A percentile compares a stretch with the other conserved stretches of the same genome.
These are phyloP conservation scores for Paramormyrops hopkinsi DNA, from an alignment of 2,797 vertebrate species.

Conservation along the genomic window DNA sequence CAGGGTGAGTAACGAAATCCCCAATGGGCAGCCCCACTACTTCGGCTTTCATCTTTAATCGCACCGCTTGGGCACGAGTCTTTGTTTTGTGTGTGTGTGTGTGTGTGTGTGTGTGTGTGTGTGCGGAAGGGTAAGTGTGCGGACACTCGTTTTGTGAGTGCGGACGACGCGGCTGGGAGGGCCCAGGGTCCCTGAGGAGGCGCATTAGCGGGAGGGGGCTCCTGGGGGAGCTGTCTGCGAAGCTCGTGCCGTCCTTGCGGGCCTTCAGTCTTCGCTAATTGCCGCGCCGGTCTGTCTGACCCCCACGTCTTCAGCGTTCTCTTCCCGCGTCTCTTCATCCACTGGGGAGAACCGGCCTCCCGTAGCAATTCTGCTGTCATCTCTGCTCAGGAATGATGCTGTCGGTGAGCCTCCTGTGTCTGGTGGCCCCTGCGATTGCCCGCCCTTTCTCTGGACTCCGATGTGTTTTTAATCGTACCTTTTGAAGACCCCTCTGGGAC, in stretches of 20 bases:
- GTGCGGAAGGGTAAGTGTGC: background rate
- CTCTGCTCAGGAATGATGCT: background rate
- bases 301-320: background rate
- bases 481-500: conserved; percentile 26
- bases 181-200: background rate
- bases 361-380: background rate
- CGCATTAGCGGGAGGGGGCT: background rate
- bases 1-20: conserved; percentile 45
- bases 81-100: background rate
- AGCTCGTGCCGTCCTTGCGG: background rate
- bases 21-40: conserved; percentile 39
- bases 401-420: background rate
- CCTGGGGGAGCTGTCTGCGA: background rate
- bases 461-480: conserved; percentile 17
- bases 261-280: background rate
- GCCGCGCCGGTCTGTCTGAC: background rate
- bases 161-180: background rate
- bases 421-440: background rate
- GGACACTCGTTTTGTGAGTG: background rate
- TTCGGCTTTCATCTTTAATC: background rate
- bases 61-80: background rate
- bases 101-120: background rate
- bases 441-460: conserved; percentile 5
- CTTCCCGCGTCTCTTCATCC: background rate
- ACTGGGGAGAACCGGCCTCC: background rate